Evolutionary conservation across 1,140 invertebrate genomes (phyloP).

Genomic region (Agrypnia vestita): DNA sequence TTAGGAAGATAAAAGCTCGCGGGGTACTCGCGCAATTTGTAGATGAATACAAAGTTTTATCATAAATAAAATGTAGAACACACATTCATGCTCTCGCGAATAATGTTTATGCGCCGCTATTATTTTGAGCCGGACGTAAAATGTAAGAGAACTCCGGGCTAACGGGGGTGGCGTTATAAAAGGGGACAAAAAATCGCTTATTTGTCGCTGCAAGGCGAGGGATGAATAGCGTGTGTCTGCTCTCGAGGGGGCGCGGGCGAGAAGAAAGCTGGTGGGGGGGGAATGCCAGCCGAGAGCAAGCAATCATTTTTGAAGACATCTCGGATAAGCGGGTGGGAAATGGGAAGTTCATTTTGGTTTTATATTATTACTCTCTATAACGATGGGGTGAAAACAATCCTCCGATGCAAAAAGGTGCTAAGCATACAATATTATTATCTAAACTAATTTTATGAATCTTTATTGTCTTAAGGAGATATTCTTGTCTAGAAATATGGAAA

Average conservation of each 20-base stretch:
- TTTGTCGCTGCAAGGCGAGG: conserved; percentile 11
- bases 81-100: too few relatives aligned
- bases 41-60: too few relatives aligned
- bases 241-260: not conserved
- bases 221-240: conserved; percentile 12
- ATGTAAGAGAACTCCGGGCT: not conserved
- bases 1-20: too few relatives aligned
- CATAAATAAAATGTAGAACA: too few relatives aligned
- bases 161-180: conserved; percentile 1
- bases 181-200: not conserved
- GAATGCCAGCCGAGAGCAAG: conserved; percentile 6
- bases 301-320: conserved; percentile 42
- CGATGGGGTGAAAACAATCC: conserved; percentile 14
- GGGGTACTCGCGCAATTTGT: too few relatives aligned
- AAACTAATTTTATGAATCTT: too few relatives aligned
- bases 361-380: conserved; percentile 1
- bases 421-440: too few relatives aligned
- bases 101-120: too few relatives aligned
- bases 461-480: too few relatives aligned
- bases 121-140: not conserved
- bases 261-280: not conserved
- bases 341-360: conserved; percentile 32
- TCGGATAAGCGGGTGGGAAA: conserved; percentile 36
- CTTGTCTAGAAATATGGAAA: too few relatives aligned
- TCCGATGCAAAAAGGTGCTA: too few relatives aligned